Conservation (phyloP, 1,140 invertebrate genomes). For the Scaptomyza montana region DNA sequence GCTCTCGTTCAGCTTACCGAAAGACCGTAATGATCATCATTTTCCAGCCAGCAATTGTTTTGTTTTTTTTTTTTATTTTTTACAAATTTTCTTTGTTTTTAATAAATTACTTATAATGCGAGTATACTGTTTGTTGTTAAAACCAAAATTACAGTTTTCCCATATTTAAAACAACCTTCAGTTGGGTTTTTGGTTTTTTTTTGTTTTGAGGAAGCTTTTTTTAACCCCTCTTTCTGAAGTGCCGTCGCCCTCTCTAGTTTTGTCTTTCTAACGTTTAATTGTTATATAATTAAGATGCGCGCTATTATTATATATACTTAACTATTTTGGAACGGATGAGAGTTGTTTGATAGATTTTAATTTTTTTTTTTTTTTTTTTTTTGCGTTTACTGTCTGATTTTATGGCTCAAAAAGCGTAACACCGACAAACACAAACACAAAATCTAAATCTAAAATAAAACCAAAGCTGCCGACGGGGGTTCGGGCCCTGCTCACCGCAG, state of each 20-base stretch:
- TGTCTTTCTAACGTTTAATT: slow-evolving; percentile 56
- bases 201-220: slow-evolving; percentile 7
- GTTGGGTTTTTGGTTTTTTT: background rate
- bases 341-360: slow-evolving; percentile 16
- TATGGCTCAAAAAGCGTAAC: slow-evolving; percentile 79
- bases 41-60: slow-evolving; percentile 58
- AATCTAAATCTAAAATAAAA: slow-evolving; percentile 42
- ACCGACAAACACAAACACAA: slow-evolving; percentile 34
- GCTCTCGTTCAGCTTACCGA: background rate
- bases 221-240: background rate
- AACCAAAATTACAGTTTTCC: slow-evolving; percentile 44
- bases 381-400: slow-evolving; percentile 66
- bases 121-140: slow-evolving; percentile 2
- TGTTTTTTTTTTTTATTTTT: slow-evolving; percentile 54
- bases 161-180: slow-evolving; percentile 61
- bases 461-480: slow-evolving; percentile 38
- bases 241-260: slow-evolving; percentile 10
- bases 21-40: slow-evolving; percentile 44
- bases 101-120: slow-evolving; percentile 66
- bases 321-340: slow-evolving; percentile 55
- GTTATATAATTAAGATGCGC: slow-evolving; percentile 78
- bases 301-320: slow-evolving; percentile 80
- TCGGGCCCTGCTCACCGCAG: slow-evolving; percentile 61
- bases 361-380: slow-evolving; percentile 38
- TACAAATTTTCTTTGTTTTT: slow-evolving; percentile 72